A percentile compares a stretch with the other conserved stretches of the same genome.
phyloP scores from a whole-genome alignment of 2,797 vertebrate species.

The Acanthis flammea region DNA sequence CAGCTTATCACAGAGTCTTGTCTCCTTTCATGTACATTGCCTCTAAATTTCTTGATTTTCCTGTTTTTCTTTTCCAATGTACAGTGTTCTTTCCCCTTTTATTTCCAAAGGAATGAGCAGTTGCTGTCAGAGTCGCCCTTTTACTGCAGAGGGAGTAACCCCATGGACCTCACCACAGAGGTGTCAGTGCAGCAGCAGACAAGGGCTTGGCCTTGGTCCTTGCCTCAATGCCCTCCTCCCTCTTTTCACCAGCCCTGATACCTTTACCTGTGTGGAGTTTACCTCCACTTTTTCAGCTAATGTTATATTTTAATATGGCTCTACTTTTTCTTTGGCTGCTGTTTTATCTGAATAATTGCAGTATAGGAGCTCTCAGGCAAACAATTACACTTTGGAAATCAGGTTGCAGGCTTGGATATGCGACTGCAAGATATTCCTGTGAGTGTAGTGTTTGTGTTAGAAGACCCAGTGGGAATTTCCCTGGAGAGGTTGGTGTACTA shows the following conservation, averaged over 20 bases:
- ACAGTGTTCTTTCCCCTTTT: not conserved
- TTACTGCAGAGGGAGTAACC: not conserved
- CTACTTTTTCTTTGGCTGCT: not conserved
- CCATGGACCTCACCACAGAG: not conserved
- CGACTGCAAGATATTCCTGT: not conserved
- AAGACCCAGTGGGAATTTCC: not conserved
- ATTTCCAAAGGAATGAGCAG: not conserved
- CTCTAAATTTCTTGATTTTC: not conserved
- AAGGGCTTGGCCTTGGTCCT: not conserved
- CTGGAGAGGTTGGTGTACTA: not conserved
- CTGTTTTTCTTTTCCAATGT: not conserved
- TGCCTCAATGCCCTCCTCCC: not conserved
- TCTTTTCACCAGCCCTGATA: not conserved
- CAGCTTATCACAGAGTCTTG: not conserved
- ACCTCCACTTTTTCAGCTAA: not conserved
- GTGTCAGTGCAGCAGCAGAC: not conserved
- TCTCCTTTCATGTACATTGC: not conserved
- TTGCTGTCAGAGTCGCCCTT: rapidly evolving
- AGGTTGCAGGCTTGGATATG: not conserved
- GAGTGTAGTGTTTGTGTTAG: not conserved
- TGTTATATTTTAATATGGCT: not conserved
- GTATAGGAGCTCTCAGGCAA: not conserved
- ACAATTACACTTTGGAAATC: not conserved
- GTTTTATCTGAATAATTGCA: not conserved
- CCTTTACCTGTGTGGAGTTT: not conserved